Evolutionary conservation across 1,140 invertebrate species (phyloP), one percentile per base, ranked within the genome.

Genomic region (Monomorium pharaonis): DNA sequence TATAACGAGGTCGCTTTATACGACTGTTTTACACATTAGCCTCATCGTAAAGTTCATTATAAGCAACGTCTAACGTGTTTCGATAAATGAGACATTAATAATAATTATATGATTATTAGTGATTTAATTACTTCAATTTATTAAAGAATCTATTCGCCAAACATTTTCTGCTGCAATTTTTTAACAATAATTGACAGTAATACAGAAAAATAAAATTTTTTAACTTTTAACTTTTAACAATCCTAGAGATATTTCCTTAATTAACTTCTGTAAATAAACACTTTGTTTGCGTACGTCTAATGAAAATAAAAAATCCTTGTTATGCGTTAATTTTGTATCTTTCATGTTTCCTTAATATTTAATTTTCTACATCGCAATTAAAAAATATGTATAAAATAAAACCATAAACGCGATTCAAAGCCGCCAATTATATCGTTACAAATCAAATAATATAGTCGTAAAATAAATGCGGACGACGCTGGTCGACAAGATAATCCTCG

Each of bases 401-500:
- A n/a, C 33, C 63, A 9, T 14, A 42, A 67, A 54, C 33, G 49
- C 14, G 37, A 10, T 60, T 58, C 24, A 56, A 72, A 74, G 51
- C 42, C 42, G 67, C 47, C 51, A 83, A 72, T 83, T 74, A 74
- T 37, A 33, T 2, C 65, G 51, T 27, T 37, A 51, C 51, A 72
- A 83, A 74, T 24, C 51, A 18, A 88, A 80, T 88, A 80, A 89
- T 89, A 58, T 69, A 80, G 62, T 88, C 69, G 54, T 88, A 83
- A 86, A 89, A 89, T 88, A 89, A 88, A 60, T 70, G 69, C 49
- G 72, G 54, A 77, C 88, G 69, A 56, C 83, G 44, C 72, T 54
- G 83, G 84, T 76, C 70, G 84, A 86, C 87, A 67, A 24, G 70
- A 63, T 89, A 89, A 89, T 89, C 84, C 84, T 30, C 67, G 60